Conservation (phyloP, 2,113 vertebrate genomes). For the Odobenus rosmarus region DNA sequence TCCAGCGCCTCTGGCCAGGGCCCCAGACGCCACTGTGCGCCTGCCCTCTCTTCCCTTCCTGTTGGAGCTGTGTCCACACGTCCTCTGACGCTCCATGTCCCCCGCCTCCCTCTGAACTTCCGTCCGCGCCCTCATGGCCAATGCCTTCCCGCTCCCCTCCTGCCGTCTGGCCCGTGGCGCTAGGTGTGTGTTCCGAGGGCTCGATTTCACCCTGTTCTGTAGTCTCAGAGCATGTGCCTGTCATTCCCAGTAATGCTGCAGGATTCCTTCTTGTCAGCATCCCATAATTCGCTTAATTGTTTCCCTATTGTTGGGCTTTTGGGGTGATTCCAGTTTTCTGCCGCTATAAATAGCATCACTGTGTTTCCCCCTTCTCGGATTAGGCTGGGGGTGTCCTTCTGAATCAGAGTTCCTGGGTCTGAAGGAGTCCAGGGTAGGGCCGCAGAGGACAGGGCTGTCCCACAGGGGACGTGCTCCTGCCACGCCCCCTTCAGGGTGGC, state of each 20-base stretch:
- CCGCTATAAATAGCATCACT: background rate
- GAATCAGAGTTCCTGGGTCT: background rate
- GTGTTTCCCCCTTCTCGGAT: background rate
- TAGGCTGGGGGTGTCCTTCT: background rate
- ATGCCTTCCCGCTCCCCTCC: background rate
- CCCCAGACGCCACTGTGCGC: rapidly evolving
- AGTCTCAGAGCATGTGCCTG: rapidly evolving
- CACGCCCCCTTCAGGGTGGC: background rate
- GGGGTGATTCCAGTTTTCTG: constrained; percentile 15
- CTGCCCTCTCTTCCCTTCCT: background rate
- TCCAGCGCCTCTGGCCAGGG: background rate
- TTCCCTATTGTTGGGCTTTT: background rate
- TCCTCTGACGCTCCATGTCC: background rate
- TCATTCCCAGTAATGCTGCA: background rate
- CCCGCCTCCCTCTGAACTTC: background rate
- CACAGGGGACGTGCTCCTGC: background rate
- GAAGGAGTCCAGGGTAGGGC: background rate
- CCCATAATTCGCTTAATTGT: constrained; percentile 13
- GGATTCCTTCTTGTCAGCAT: background rate
- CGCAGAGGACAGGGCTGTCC: background rate
- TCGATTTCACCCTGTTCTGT: rapidly evolving
- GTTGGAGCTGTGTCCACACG: background rate
- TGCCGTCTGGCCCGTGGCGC: background rate
- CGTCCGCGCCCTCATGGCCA: rapidly evolving
- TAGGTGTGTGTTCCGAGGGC: background rate